Evolutionary conservation across 1,140 invertebrate species (phyloP).

Genomic region (Wasmannia auropunctata): DNA sequence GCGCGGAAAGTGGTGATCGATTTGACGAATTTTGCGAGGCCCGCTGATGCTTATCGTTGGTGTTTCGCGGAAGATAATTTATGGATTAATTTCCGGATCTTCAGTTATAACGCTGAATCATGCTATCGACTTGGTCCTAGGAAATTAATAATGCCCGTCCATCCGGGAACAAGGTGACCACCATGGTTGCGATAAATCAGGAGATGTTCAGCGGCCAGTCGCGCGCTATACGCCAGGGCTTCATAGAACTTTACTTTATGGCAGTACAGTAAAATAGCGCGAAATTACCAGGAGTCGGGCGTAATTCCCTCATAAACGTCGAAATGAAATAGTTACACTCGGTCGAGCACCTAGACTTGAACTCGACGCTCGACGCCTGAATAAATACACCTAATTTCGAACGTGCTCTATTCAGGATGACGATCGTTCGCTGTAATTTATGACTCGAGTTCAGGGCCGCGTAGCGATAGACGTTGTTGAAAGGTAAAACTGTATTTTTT

Average conservation of each 20-base stretch:
- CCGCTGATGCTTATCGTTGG: background rate
- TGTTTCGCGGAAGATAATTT: background rate
- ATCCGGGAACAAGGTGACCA: background rate
- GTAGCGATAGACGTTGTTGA: slow-evolving; percentile 26
- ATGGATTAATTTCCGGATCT: slow-evolving; percentile 7
- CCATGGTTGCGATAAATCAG: slow-evolving; percentile 59
- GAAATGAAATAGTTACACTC: slow-evolving; percentile 66
- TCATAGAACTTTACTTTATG: slow-evolving; percentile 50
- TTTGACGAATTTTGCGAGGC: slow-evolving; percentile 20
- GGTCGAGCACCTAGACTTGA: slow-evolving; percentile 38
- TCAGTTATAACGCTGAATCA: background rate
- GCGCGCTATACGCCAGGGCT: background rate
- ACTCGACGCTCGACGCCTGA: background rate
- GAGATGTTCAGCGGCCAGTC: background rate
- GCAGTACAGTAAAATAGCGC: slow-evolving; percentile 56
- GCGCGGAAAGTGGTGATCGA: slow-evolving; percentile 12
- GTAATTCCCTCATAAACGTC: slow-evolving; percentile 70
- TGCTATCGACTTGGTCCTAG: background rate
- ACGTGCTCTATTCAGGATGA: slow-evolving; percentile 34
- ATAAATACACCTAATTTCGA: slow-evolving; percentile 68
- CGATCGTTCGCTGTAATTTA: slow-evolving; percentile 64
- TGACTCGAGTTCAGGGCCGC: slow-evolving; percentile 22
- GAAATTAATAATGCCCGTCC: slow-evolving; percentile 25
- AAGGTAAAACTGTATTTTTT: slow-evolving; percentile 44
- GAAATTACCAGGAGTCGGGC: slow-evolving; percentile 60